Conservation (phyloP, 2,113 vertebrate genomes). For the Alosa alosa region DNA sequence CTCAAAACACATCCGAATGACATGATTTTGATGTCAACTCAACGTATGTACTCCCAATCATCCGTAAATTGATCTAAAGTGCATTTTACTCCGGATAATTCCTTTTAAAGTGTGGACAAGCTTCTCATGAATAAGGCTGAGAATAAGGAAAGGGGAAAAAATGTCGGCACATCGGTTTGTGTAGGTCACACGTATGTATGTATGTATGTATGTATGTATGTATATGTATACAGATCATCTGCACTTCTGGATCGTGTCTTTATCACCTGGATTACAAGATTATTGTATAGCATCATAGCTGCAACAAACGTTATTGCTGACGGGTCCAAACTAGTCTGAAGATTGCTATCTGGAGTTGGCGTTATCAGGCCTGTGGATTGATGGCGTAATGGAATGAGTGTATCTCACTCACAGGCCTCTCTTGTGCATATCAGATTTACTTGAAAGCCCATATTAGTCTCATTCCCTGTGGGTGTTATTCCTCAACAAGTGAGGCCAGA, state of each 20-base stretch:
- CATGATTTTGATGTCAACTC: too few relatives aligned
- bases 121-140: not conserved
- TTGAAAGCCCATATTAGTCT: not conserved
- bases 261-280: not conserved
- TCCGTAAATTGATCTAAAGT: too few relatives aligned
- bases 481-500: not conserved
- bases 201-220: not conserved
- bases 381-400: not conserved
- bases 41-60: too few relatives aligned
- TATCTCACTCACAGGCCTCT: not conserved
- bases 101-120: not conserved
- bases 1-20: too few relatives aligned
- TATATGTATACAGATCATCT: not conserved
- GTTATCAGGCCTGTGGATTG: not conserved
- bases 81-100: too few relatives aligned
- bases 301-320: not conserved
- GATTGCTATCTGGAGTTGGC: not conserved
- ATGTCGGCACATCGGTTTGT: not conserved
- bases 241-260: not conserved
- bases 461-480: not conserved
- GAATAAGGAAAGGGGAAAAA: not conserved
- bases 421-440: not conserved
- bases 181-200: not conserved
- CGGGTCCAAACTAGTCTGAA: not conserved
- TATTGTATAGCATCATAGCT: not conserved